phyloP scores from a whole-genome alignment of 1,140 invertebrate species.

The Caenorhabditis elegans region WBcel235 BX284605.5:11598501-11599000 shows the following conservation, averaged over 20 bases:
- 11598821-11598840: neutral
- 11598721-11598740: neutral
- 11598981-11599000: no score
- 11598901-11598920: no score
- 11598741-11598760: no score
- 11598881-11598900: no score
- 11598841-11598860: no score
- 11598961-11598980: no score
- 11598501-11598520: neutral
- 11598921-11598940: no score
- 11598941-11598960: no score
- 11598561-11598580: neutral
- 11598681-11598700: neutral
- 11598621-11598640: neutral
- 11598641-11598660: neutral
- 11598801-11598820: neutral
- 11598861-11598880: no score
- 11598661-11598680: neutral
- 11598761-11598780: no score
- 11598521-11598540: slow-evolving; percentile 1
- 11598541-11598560: neutral
- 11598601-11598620: neutral
- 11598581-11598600: neutral
- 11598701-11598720: slow-evolving; percentile 2
- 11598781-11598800: neutral